Evolutionary conservation across 2,888 invertebrate species (phyloP), one percentile per base, ranked within the genome.

Genomic region (Linhomoeus sp.): DNA sequence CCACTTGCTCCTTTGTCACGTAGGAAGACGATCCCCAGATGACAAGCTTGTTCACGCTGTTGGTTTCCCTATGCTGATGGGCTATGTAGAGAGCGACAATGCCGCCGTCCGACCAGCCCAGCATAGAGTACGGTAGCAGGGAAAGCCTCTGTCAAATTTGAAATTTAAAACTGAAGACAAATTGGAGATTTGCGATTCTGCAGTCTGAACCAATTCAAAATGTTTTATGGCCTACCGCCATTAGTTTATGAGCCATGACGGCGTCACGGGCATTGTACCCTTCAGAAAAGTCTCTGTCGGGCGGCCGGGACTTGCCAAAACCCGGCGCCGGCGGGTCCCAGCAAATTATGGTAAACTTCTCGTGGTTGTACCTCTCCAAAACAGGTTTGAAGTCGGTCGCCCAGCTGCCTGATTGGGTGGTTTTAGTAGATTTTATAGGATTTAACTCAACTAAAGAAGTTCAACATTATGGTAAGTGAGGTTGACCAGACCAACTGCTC

Each of bases 31-130:
- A 71, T 1, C 82, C 85, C 77, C 80, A 79, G 15, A 81, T 71
- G 1, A 85, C 75, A 47, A 85, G 66, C 61, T 80, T 83, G 15
- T 75, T 69, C 0, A 86, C 71, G 14, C 67, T 66, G 49, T 74
- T 75, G 1, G 78, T 78, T 19, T 33, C n/a, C 17, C 36, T 23
- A 17, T 43, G 35, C 23, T 40, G 40, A n/a, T 43, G 36, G 3
- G 84, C 79, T n/a, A 81, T 61, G 29, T 86, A 76, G 52, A 87
- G 66, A 19, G 76, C 77, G 0, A 80, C 76, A 40, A 77, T 79
- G 1, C 82, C 87, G 25, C 87, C 87, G 67, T 84, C 84, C 67
- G 83, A 83, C 83, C 86, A 87, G 1, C 87, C 87, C 48, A 86
- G 60, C 15, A 85, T 58, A 0, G 83, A 83, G 66, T 77, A 83